A percentile compares a stretch with the other conserved stretches of the same genome.
Conservation (phyloP, 2,113 vertebrate genomes). For the Synodontis membranacea region DNA sequence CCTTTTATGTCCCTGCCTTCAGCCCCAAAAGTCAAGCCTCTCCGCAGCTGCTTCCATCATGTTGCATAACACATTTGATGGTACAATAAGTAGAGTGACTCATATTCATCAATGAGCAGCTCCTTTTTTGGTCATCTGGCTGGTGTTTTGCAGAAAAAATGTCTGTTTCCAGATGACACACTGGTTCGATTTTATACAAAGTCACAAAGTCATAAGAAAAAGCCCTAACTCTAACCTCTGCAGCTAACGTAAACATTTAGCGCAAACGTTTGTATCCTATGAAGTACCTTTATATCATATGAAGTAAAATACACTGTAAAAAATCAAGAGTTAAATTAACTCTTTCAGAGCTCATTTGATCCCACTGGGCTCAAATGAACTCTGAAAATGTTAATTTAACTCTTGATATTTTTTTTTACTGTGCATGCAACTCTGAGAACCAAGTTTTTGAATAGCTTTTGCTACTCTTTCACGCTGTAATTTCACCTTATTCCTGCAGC, state of each 20-base stretch:
- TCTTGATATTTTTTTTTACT: too few species aligned
- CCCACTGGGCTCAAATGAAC: too few species aligned
- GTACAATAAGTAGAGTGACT: conserved; percentile 47
- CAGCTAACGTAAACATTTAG: not conserved
- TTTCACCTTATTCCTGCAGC: not conserved
- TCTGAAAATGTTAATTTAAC: too few species aligned
- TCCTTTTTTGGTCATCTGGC: conserved; percentile 32
- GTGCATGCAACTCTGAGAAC: not conserved
- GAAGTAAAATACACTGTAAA: too few species aligned
- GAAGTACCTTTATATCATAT: not conserved
- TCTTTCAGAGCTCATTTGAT: too few species aligned
- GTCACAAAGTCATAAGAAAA: not conserved
- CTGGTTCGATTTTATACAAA: not conserved
- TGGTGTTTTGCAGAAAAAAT: conserved; percentile 56
- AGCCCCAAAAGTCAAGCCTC: not conserved
- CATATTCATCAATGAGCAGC: conserved; percentile 46
- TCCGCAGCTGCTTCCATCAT: conserved; percentile 59
- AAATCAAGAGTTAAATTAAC: too few species aligned
- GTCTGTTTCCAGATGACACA: conserved; percentile 26
- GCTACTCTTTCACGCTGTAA: not conserved
- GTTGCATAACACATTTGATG: conserved; percentile 38
- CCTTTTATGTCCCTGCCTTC: not conserved
- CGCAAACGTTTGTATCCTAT: not conserved
- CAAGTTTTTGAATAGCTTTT: not conserved
- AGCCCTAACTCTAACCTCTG: not conserved